phyloP scores from a whole-genome alignment of 2,888 invertebrate species.

The Sabatieria punctata region DNA sequence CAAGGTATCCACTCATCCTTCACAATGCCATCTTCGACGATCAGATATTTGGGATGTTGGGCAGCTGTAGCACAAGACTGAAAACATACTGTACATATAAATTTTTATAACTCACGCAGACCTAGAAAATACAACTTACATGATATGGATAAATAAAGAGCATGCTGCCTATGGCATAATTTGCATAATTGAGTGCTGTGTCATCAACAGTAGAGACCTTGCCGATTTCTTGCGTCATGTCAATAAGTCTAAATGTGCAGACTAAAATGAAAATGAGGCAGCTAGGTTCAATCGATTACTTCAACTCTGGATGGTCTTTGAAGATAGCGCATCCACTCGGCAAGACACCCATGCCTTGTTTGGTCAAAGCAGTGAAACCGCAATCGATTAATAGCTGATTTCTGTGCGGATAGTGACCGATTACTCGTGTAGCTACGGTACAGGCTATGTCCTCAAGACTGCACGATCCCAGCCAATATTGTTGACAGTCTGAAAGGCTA shows the following conservation, averaged over 20 bases:
- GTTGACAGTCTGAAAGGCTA: not conserved
- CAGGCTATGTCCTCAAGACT: not conserved
- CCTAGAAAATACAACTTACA: conserved; percentile 13
- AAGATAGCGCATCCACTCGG: conserved; percentile 17
- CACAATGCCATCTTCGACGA: conserved; percentile 21
- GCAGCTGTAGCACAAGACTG: conserved; percentile 28
- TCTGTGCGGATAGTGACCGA: conserved; percentile 22
- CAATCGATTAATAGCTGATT: conserved; percentile 23
- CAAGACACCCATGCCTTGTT: conserved; percentile 18
- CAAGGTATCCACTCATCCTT: conserved; percentile 9
- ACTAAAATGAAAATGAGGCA: too few relatives aligned
- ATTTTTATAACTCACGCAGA: not conserved
- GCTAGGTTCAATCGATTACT: too few relatives aligned
- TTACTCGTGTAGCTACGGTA: conserved; percentile 14
- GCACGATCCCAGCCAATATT: not conserved
- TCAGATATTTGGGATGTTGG: conserved; percentile 21
- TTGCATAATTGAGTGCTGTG: conserved; percentile 15
- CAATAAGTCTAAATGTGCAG: conserved; percentile 19
- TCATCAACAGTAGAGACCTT: conserved; percentile 17
- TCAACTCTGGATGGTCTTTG: conserved; percentile 21
- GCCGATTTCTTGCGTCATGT: conserved; percentile 26
- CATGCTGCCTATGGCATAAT: conserved; percentile 23
- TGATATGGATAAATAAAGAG: conserved; percentile 26
- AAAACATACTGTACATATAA: conserved; percentile 5
- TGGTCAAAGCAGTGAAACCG: conserved; percentile 23